Conservation (phyloP, 2,888 invertebrate genomes). For the Monopis laevigella region DNA sequence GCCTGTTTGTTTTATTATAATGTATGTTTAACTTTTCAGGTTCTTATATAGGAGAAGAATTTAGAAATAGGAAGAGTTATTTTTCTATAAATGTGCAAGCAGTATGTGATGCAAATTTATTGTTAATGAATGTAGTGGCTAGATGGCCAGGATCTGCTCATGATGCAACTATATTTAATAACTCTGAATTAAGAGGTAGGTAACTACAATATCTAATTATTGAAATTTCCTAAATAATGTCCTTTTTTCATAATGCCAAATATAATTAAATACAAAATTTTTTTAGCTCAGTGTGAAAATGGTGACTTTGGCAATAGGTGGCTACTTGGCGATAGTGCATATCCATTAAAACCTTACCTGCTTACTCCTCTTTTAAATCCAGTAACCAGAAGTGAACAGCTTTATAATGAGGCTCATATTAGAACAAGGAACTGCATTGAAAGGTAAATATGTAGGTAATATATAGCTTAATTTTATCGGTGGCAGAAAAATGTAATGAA, state of each 20-base stretch:
- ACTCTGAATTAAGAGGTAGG: conserved; percentile 11
- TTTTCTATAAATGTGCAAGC: conserved; percentile 21
- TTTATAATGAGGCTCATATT: conserved; percentile 10
- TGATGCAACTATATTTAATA: conserved; percentile 17
- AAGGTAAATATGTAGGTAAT: too few relatives aligned
- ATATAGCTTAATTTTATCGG: too few relatives aligned
- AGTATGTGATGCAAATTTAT: conserved; percentile 16
- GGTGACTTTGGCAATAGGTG: conserved; percentile 13
- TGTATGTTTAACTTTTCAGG: conserved; percentile 18
- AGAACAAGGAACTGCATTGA: conserved; percentile 10
- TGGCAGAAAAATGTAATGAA: too few relatives aligned
- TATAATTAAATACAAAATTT: too few relatives aligned
- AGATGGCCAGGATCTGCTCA: conserved; percentile 17
- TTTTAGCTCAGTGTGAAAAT: conserved; percentile 12
- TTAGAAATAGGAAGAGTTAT: conserved; percentile 18
- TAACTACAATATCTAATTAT: too few relatives aligned
- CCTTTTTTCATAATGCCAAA: too few relatives aligned
- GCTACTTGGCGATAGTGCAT: conserved; percentile 15
- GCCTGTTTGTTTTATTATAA: too few relatives aligned
- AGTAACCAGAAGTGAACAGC: conserved; percentile 10
- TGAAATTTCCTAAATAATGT: too few relatives aligned
- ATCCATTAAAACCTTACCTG: conserved; percentile 13
- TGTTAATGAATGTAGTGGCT: conserved; percentile 15
- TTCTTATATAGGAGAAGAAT: conserved; percentile 16
- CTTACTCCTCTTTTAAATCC: conserved; percentile 13